phyloP scores from a whole-genome alignment of 2,113 vertebrate genomes.

The Orcinus orca region DNA sequence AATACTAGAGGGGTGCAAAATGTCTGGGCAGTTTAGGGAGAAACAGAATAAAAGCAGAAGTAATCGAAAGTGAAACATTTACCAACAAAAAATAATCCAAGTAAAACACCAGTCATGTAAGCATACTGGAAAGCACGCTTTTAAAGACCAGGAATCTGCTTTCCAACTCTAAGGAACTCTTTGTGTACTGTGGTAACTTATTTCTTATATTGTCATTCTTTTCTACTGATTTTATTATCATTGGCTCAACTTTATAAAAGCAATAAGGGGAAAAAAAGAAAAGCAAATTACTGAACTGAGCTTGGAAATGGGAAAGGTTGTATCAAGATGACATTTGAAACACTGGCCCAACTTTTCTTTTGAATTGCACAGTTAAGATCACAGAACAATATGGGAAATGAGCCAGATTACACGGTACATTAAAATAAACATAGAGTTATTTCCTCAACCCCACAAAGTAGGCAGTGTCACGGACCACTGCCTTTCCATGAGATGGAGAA shows the following conservation, averaged over 20 bases:
- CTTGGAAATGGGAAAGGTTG: slow-evolving; percentile 28
- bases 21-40: not conserved
- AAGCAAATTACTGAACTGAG: slow-evolving; percentile 3
- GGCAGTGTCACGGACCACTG: slow-evolving; percentile 54
- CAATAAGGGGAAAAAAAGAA: not conserved
- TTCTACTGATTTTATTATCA: slow-evolving; percentile 50
- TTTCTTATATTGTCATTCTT: not conserved
- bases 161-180: not conserved
- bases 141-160: not conserved
- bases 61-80: not conserved
- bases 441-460: slow-evolving; percentile 51
- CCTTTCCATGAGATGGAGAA: slow-evolving; percentile 38
- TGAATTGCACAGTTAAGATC: slow-evolving; percentile 58
- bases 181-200: not conserved
- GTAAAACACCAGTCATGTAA: not conserved
- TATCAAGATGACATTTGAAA: slow-evolving; percentile 51
- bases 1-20: not conserved
- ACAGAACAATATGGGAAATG: slow-evolving; percentile 66
- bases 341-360: slow-evolving; percentile 32
- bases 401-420: slow-evolving; percentile 61
- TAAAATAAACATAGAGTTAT: slow-evolving; percentile 56
- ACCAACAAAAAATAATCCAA: not conserved
- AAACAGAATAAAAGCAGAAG: not conserved
- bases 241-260: slow-evolving; percentile 43
- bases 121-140: not conserved